phyloP scores from a whole-genome alignment of 2,888 invertebrate genomes.

The Drosophila percnosoma region DNA sequence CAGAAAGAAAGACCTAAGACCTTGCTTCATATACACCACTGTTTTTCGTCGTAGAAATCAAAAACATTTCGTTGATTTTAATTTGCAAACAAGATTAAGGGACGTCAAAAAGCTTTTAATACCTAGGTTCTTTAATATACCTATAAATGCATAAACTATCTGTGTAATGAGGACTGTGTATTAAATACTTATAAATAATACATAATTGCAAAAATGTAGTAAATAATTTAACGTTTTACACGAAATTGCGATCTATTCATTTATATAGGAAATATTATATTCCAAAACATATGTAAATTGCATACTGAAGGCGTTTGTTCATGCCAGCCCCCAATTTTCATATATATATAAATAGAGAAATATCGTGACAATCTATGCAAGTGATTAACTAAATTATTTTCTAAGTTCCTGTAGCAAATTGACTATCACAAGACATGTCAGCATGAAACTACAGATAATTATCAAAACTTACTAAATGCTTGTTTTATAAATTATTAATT shows the following conservation, averaged over 20 bases:
- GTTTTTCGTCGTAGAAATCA: not conserved
- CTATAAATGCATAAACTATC: not conserved
- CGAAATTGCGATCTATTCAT: not conserved
- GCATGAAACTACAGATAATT: not conserved
- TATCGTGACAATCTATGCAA: constrained; percentile 16
- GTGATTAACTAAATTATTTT: constrained; percentile 9
- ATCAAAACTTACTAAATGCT: constrained; percentile 1
- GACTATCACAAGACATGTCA: not conserved
- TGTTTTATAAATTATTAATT: not conserved
- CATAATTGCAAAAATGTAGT: constrained; percentile 3
- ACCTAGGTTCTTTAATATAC: not conserved
- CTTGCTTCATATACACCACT: not conserved
- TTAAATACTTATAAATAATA: not conserved
- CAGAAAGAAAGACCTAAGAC: not conserved
- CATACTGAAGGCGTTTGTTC: not conserved
- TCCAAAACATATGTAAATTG: constrained; percentile 21
- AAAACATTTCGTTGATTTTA: not conserved
- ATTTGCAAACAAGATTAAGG: not conserved
- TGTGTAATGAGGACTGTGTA: not conserved
- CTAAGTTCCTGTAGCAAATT: not conserved
- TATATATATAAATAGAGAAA: constrained; percentile 1
- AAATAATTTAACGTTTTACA: not conserved
- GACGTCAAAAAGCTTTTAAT: not conserved
- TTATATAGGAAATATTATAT: constrained; percentile 10
- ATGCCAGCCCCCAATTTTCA: not conserved